phyloP scores from a whole-genome alignment of 2,797 vertebrate genomes.

The Darevskia nairensis region DNA sequence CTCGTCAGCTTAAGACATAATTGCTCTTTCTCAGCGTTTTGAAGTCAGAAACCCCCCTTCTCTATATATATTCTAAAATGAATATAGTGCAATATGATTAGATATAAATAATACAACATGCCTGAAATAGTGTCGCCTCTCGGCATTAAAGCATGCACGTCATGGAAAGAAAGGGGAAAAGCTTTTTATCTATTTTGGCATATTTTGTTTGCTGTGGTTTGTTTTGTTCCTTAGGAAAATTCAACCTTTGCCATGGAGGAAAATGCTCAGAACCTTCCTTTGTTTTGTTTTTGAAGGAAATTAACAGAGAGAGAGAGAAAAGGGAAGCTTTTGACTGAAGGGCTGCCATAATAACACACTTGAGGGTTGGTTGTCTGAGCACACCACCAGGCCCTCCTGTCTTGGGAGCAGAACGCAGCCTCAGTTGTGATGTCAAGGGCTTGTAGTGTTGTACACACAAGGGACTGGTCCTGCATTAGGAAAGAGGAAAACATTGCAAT shows the following conservation, averaged over 20 bases:
- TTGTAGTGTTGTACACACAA: neutral
- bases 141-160: constrained; percentile 46
- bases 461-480: no score
- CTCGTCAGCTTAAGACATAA: neutral
- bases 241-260: constrained; percentile 45
- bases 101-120: constrained; percentile 75
- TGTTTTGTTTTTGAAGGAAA: constrained; percentile 1
- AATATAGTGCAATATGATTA: constrained; percentile 71
- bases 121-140: constrained; percentile 72
- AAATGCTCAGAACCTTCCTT: constrained; percentile 11
- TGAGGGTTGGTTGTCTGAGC: neutral
- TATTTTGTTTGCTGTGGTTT: constrained; percentile 62
- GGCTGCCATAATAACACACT: neutral
- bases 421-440: neutral
- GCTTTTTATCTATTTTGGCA: constrained; percentile 65
- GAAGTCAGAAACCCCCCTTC: constrained; percentile 64
- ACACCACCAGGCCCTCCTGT: neutral
- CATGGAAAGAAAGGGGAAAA: constrained; percentile 73
- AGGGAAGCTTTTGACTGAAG: neutral
- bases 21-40: constrained; percentile 40
- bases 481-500: neutral
- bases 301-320: constrained; percentile 8
- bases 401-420: neutral
- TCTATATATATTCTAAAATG: constrained; percentile 65
- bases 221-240: constrained; percentile 57